Base-by-base conservation (phyloP, 2,113 vertebrate genomes). In the Herpetotheres cachinnans region DNA sequence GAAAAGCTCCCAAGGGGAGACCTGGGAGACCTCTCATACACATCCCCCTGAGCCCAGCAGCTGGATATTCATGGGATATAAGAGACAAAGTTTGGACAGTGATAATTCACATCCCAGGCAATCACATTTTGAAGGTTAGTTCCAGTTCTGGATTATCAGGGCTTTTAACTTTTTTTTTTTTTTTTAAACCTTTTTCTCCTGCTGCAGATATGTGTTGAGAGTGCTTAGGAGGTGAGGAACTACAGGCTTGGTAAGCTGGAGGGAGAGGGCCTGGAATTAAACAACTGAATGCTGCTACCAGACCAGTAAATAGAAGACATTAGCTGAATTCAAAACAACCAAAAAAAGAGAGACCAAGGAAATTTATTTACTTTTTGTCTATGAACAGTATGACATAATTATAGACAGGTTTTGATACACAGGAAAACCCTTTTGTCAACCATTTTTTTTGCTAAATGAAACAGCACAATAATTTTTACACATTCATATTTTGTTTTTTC, bases 401-500 rank as follows among this genome's bases (percentile, higher is more conserved):
- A 99, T 99, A 99, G 98, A 99, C 98, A 98, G 98, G 98, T 98
- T 98, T 99, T 98, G 98, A 99, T 99, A 99, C 99, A 99, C 98
- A 99, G 98, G 98, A 98, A 99, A 99, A 98, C 98, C 98, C 97
- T 99, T 98, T 98, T 98, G 98, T 99, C 98, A 98, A 99, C 98
- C 98, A 98, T 99, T 98, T 98, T 98, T 98, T 99, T 98, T 99
- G 98, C 98, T 98, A 98, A 98, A 98, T 98, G 98, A 99, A 99
- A 99, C 97, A 98, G 98, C 98, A 99, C 98, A 99, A 98, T 99
- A 98, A 98, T 99, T 98, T 99, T 98, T 99, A 99, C 99, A 99
- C 98, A 97, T 97, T 97, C 94, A 97, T 98, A 95, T 55, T 93
- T 88, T 92, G 67, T 73, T 94, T 81, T 73, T 79, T 69, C 18